A percentile compares a stretch with the other conserved stretches of the same genome.
Evolutionary conservation across 2,113 vertebrate species (phyloP).

Genomic region (Protobothrops flavoviridis): DNA sequence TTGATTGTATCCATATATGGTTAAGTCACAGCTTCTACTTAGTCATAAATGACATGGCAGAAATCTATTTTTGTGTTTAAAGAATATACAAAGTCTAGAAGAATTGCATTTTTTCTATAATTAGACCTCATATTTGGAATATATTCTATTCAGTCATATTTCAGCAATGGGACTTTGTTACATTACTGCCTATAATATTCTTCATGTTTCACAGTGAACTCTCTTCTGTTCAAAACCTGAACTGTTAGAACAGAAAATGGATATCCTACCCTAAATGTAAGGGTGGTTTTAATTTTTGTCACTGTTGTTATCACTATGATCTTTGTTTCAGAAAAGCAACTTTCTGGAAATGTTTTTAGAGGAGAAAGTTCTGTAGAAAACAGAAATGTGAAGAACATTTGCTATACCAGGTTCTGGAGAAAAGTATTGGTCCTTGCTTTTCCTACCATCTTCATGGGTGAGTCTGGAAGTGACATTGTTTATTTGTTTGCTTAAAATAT

Average conservation of each 20-base stretch:
- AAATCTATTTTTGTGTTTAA: not conserved
- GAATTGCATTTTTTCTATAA: not conserved
- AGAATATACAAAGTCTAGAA: slow-evolving; percentile 1
- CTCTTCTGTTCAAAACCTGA: not conserved
- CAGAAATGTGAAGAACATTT: accelerated
- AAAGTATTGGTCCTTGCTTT: not conserved
- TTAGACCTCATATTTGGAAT: not conserved
- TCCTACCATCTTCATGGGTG: not conserved
- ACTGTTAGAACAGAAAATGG: not conserved
- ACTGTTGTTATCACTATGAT: not conserved
- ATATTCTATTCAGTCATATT: not conserved
- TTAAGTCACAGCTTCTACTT: not conserved
- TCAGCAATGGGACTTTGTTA: not conserved
- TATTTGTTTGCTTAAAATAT: not conserved
- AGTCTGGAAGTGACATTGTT: not conserved
- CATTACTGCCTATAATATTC: not conserved
- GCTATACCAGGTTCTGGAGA: not conserved
- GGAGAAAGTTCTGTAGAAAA: not conserved
- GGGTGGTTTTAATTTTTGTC: slow-evolving; percentile 2
- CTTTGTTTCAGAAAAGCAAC: not conserved
- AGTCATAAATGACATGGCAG: not conserved
- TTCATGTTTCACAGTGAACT: not conserved
- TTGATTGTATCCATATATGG: not conserved
- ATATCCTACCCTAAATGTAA: not conserved
- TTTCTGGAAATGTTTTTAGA: slow-evolving; percentile 2